phyloP scores from a whole-genome alignment of 2,797 vertebrate species.

The Falco berigora region DNA sequence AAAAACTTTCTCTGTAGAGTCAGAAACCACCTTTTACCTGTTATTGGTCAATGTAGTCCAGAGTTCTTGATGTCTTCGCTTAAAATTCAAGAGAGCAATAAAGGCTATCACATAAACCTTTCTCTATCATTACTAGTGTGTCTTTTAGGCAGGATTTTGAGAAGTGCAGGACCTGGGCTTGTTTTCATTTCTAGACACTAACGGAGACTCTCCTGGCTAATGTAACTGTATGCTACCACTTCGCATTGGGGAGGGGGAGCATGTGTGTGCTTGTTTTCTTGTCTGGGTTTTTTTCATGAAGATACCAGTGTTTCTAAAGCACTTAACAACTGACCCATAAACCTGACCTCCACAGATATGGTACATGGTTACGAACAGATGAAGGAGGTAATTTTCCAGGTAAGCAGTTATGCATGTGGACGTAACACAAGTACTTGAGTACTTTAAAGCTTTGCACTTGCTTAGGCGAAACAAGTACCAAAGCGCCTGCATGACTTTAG shows the following conservation, averaged over 20 bases:
- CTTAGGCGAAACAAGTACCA: not conserved
- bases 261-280: not conserved
- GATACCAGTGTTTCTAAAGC: not conserved
- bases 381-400: not conserved
- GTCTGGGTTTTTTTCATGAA: not conserved
- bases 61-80: not conserved
- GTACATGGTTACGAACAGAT: not conserved
- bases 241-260: accelerated
- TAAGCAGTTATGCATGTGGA: not conserved
- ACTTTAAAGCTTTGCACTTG: not conserved
- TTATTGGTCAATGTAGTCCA: not conserved
- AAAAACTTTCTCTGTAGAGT: not conserved
- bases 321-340: not conserved
- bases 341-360: not conserved
- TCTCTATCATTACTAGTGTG: not conserved
- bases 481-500: not conserved
- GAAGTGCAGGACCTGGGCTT: not conserved
- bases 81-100: not conserved
- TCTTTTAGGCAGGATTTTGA: not conserved
- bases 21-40: not conserved
- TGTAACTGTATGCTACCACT: not conserved
- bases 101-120: not conserved
- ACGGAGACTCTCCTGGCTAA: not conserved
- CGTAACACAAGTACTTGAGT: not conserved
- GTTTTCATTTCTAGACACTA: not conserved